Evolutionary conservation across 2,888 invertebrate genomes (phyloP).

Genomic region (Augochlorella aurata): DNA sequence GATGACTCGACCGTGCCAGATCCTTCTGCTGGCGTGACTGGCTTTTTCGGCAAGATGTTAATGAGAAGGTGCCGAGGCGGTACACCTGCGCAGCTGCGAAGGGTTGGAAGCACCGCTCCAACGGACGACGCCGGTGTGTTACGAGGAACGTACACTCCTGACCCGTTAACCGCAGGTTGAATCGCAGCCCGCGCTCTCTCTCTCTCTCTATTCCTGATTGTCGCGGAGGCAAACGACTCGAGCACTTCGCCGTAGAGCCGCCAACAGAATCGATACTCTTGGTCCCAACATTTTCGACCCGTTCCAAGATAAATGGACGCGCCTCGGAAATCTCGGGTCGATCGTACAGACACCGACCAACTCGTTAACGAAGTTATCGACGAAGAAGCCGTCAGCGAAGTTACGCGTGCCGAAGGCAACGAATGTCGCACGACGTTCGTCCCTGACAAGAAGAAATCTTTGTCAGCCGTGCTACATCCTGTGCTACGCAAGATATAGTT

Average conservation of each 20-base stretch:
- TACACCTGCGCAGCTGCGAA: conserved; percentile 78
- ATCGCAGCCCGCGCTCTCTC: neutral
- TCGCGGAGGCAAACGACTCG: neutral
- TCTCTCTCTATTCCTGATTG: neutral
- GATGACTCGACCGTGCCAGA: conserved; percentile 58
- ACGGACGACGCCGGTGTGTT: conserved; percentile 21
- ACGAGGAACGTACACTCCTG: conserved; percentile 19
- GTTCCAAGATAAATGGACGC: neutral
- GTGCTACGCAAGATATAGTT: neutral
- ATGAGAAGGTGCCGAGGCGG: conserved; percentile 72
- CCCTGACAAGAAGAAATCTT: neutral
- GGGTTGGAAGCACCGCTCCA: conserved; percentile 19
- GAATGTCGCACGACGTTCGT: neutral
- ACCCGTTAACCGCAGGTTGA: neutral
- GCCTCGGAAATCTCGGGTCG: neutral
- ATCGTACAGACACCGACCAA: neutral
- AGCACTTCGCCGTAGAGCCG: neutral
- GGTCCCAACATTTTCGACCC: neutral
- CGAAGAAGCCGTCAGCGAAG: neutral
- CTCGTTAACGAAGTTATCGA: neutral
- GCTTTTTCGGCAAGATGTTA: conserved; percentile 74
- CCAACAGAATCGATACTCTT: conserved; percentile 1
- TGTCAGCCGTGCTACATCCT: neutral
- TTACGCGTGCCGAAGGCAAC: neutral
- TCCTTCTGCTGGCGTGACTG: conserved; percentile 72